Conservation (phyloP, 2,113 vertebrate genomes). For the Otus sunia region DNA sequence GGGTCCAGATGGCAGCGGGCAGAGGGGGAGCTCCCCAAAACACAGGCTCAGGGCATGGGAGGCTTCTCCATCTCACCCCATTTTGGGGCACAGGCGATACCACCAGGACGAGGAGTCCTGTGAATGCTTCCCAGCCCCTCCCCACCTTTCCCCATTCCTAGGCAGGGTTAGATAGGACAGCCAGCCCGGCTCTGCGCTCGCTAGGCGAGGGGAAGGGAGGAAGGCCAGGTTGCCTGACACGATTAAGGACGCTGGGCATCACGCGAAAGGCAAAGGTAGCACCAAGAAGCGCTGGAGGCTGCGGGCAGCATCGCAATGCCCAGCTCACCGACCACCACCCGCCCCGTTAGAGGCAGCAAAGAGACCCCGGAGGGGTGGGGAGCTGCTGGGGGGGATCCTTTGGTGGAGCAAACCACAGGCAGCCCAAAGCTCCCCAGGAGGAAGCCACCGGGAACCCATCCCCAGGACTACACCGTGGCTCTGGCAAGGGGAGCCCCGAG, state of each 20-base stretch:
- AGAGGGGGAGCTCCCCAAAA: not conserved
- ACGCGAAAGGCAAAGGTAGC: constrained; percentile 43
- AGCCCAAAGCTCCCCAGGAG: not conserved
- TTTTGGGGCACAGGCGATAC: not conserved
- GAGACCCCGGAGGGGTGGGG: not conserved
- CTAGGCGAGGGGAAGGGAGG: not conserved
- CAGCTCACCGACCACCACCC: not conserved
- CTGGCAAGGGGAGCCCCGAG: not conserved
- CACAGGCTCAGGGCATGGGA: not conserved
- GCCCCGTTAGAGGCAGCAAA: not conserved
- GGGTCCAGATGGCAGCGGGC: not conserved
- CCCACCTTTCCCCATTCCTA: not conserved
- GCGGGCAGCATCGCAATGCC: not conserved
- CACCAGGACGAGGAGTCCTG: not conserved
- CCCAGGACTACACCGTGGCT: rapidly evolving
- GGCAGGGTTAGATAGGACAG: not conserved
- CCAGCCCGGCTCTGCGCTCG: not conserved
- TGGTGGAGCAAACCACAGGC: not conserved
- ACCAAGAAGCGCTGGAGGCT: constrained; percentile 13
- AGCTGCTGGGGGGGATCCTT: not conserved
- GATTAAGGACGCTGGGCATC: constrained; percentile 22
- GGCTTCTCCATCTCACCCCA: not conserved
- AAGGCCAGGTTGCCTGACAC: not conserved
- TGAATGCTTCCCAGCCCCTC: not conserved
- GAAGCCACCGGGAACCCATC: not conserved